Evolutionary conservation across 2,113 vertebrate species (phyloP), one percentile per base, ranked within the genome.

Genomic region (Stercorarius parasiticus): DNA sequence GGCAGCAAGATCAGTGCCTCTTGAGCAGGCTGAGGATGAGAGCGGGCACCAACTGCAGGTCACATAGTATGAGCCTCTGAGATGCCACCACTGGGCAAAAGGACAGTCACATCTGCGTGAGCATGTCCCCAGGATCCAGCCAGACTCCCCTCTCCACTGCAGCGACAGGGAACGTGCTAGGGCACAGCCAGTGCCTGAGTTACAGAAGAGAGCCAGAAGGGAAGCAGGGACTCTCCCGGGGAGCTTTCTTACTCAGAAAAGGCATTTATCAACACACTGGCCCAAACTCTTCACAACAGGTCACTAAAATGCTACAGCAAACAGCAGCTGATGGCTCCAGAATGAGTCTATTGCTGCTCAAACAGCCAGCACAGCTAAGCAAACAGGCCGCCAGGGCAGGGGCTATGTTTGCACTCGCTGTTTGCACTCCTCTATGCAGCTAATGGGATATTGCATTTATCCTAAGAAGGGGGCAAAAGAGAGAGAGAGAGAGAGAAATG

Each of bases 321-420:
- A 96, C 82, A 95, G 55, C 79, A 96, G 15, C 56, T 93, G 82
- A 90, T 36, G 76, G 56, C 82, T 93, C 79, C 82, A 88, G 78
- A 96, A 96, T 78, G 53, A 92, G 32, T 27, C 92, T 86, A 40
- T 71, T 96, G 78, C 90, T 95, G 73, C 79, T 92, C 94, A 97
- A 97, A 97, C 80, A 94, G 64, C 45, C 92, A 88, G 84, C 83
- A 78, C 93, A 97, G 93, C 94, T 97, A 96, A 96, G 67, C 92
- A 97, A 97, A 97, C 87, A 96, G 67, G 49, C 55, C 17, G 11
- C 42, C 27, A 40, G 80, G 94, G 58, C 61, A 89, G 42, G 70
- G 47, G 49, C 83, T 90, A 22, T 96, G 79, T 97, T 95, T 97
- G 94, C 79, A 67, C 23, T 94, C 10, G 1, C 32, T 96, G 79